Evolutionary conservation across 2,888 invertebrate genomes (phyloP).

Genomic region (Scotopteryx bipunctaria): DNA sequence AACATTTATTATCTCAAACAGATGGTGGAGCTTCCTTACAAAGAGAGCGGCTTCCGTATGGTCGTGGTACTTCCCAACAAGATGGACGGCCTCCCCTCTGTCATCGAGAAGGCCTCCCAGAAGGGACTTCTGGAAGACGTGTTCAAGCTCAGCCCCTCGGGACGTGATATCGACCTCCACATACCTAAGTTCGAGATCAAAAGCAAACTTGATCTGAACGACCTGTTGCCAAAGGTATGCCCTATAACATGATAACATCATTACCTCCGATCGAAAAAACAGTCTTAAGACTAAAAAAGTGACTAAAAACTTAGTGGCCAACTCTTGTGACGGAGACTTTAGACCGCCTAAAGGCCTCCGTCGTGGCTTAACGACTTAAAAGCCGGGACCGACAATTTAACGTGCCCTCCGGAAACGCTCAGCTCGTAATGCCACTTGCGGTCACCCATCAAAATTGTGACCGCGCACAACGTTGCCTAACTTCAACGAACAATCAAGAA

Average conservation of each 20-base stretch:
- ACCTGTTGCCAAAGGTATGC: slow-evolving; percentile 54
- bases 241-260: neutral
- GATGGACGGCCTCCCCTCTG: slow-evolving; percentile 50
- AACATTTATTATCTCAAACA: slow-evolving; percentile 30
- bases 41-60: slow-evolving; percentile 60
- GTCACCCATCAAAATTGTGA: too few species aligned
- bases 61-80: slow-evolving; percentile 55
- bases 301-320: too few species aligned
- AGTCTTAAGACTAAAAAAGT: too few species aligned
- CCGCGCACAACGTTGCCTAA: too few species aligned
- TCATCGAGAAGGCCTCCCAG: slow-evolving; percentile 51
- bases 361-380: too few species aligned
- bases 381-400: too few species aligned
- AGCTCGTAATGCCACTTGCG: too few species aligned
- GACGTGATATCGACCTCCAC: slow-evolving; percentile 44
- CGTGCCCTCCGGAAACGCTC: too few species aligned
- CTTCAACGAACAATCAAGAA: too few species aligned
- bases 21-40: slow-evolving; percentile 62
- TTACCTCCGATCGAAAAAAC: too few species aligned
- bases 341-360: too few species aligned
- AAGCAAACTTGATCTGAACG: slow-evolving; percentile 49
- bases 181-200: slow-evolving; percentile 61
- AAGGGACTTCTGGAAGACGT: slow-evolving; percentile 52
- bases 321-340: too few species aligned
- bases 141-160: slow-evolving; percentile 43